Percentiles rank a stretch among this genome's conserved stretches.
phyloP scores from a whole-genome alignment of 2,113 vertebrate species.

The Microtus oregoni region DNA sequence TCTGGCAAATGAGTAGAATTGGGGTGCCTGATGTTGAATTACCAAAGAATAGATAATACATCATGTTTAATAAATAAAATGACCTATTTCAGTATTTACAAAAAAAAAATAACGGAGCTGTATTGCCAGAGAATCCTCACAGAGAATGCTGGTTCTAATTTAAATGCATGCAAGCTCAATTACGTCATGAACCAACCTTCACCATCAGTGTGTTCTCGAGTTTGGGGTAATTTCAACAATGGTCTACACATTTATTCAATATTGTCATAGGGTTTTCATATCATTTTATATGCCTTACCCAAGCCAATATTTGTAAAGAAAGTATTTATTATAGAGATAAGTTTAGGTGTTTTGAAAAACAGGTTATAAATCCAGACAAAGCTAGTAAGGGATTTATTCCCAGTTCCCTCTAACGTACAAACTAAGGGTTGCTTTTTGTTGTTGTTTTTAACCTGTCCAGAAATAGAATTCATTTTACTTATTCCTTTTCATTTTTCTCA shows the following conservation, averaged over 20 bases:
- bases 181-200: not conserved
- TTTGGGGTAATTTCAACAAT: not conserved
- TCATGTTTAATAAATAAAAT: not conserved
- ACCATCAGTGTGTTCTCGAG: not conserved
- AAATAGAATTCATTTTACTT: conserved; percentile 58
- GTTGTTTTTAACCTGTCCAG: conserved; percentile 5
- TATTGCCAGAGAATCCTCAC: not conserved
- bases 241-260: not conserved
- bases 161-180: not conserved
- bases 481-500: conserved; percentile 4
- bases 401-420: conserved; percentile 25
- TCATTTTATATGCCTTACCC: not conserved
- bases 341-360: conserved; percentile 63
- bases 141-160: not conserved
- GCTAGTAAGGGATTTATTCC: conserved; percentile 55
- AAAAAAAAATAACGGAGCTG: not conserved
- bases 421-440: not conserved
- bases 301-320: not conserved
- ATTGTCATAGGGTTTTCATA: conserved; percentile 33
- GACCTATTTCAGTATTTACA: not conserved
- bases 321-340: not conserved
- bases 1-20: not conserved
- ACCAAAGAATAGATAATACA: not conserved
- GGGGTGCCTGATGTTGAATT: not conserved
- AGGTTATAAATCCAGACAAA: conserved; percentile 61